Evolutionary conservation across 1,140 invertebrate genomes (phyloP), one percentile per base, ranked within the genome.

Genomic region (Anastrepha ludens): DNA sequence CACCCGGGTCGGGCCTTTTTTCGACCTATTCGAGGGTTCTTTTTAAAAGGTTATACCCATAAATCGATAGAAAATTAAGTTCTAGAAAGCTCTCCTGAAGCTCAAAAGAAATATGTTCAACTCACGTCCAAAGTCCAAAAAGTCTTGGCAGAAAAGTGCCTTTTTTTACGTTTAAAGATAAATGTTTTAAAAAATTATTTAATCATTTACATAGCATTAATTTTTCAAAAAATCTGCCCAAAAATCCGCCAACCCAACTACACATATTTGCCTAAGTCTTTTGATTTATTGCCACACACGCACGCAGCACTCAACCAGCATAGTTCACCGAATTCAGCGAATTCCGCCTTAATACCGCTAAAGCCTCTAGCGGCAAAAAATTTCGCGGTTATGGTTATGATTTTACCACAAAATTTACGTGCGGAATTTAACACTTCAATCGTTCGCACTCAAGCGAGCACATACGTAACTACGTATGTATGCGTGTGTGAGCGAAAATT

Each of bases 331-430:
- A 74, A 44, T 44, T 47, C 15, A 15, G 15, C 13, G 41, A 17
- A 74, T 47, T 17, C 67, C 67, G n/a, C 39, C 67, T 7, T 15
- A 47, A 17, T 39, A 67, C 64, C 29, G 29, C 29, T 74, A 74
- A 44, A 29, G 17, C 2, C 13, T 4, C 13, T 47, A 74, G 15
- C 39, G 67, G 67, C 41, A 74, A 74, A 41, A 47, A 74, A 13
- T 47, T 13, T 74, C 44, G 67, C 67, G 67, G 41, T 41, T 74
- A 47, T 39, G 67, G 29, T 44, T 74, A 39, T 74, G n/a, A 74
- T 74, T 74, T 74, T 44, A 41, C 67, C 67, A 74, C 67, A 17
- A 41, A 74, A 74, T 44, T 74, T 74, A 47, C 41, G 67, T n/a
- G 60, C 4, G 67, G 41, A 74, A 74, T 74, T 39, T 74, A 74